Conservation (phyloP, 2,888 invertebrate species). For the Clusia tigrina region DNA sequence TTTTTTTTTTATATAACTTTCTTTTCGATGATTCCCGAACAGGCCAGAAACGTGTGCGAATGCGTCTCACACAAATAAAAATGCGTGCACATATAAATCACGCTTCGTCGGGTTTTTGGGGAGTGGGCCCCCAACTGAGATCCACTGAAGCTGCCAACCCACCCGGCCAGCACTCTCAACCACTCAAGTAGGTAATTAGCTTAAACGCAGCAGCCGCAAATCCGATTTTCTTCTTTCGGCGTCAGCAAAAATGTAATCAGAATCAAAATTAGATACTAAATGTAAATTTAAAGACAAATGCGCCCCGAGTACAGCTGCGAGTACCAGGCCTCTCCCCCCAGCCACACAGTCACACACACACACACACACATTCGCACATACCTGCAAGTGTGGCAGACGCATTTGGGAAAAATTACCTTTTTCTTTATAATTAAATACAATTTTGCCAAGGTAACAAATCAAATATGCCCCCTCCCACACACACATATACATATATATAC, state of each 20-base stretch:
- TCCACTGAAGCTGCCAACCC: not conserved
- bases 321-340: not conserved
- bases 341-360: conserved; percentile 2
- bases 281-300: conserved; percentile 21
- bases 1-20: too few relatives aligned
- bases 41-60: not conserved
- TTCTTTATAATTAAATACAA: conserved; percentile 4
- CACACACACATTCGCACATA: not conserved
- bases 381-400: not conserved
- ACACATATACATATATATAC: not conserved
- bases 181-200: conserved; percentile 4
- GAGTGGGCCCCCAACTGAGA: too few relatives aligned
- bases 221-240: not conserved
- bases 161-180: too few relatives aligned
- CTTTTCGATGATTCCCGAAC: too few relatives aligned
- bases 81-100: conserved; percentile 3
- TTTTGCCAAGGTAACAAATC: conserved; percentile 10
- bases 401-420: not conserved
- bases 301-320: not conserved
- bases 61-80: not conserved
- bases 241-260: not conserved
- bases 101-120: not conserved
- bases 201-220: not conserved
- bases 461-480: not conserved
- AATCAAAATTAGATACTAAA: not conserved